These are phyloP conservation scores for Poliocrania exsul DNA, from an alignment of 2,797 vertebrate genomes.

Conservation along the genomic window DNA sequence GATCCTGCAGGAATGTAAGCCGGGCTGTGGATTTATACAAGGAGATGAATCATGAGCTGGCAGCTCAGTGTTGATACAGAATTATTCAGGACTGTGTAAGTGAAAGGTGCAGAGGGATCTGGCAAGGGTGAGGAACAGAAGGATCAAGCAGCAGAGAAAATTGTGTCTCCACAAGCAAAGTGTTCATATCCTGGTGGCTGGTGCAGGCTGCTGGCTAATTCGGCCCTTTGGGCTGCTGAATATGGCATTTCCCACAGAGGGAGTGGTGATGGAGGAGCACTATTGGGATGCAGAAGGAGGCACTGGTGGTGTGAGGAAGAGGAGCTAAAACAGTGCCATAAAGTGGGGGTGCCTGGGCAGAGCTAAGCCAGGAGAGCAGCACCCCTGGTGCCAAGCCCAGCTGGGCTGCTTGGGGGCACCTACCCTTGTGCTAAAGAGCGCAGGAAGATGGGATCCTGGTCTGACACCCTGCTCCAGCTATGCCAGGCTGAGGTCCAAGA, in stretches of 20 bases:
- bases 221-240: not conserved
- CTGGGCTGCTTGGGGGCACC: not conserved
- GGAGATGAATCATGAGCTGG: not conserved
- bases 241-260: not conserved
- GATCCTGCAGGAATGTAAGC: not conserved
- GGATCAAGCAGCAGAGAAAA: not conserved
- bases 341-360: not conserved
- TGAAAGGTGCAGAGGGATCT: not conserved
- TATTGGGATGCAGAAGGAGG: not conserved
- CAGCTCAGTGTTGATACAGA: not conserved
- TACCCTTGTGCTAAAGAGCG: not conserved
- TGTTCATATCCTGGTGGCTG: not conserved
- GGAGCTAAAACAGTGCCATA: not conserved
- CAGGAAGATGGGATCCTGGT: not conserved
- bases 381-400: not conserved
- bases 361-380: not conserved
- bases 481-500: not conserved
- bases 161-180: not conserved
- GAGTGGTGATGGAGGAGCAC: not conserved
- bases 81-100: not conserved
- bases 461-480: not conserved
- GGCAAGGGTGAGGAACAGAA: fast-evolving
- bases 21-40: not conserved
- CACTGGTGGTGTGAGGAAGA: not conserved
- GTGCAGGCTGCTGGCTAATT: not conserved